These are phyloP conservation scores for Hydrotaea cyrtoneurina DNA, from an alignment of 2,888 invertebrate genomes.

Conservation along the genomic window DNA sequence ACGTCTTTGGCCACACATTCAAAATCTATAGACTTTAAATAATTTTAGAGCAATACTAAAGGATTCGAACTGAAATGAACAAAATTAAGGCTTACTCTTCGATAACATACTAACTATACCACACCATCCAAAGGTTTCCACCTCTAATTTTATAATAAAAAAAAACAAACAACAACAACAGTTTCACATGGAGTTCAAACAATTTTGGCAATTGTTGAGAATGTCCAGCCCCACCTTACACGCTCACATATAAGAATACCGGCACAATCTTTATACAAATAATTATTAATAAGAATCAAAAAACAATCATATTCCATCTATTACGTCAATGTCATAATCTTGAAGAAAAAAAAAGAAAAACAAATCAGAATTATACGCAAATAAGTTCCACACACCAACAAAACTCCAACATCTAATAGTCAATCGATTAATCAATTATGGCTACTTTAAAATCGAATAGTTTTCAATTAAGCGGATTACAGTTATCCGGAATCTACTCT, in stretches of 20 bases:
- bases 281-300: constrained; percentile 18
- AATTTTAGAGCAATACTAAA: constrained; percentile 44
- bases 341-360: background rate
- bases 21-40: constrained; percentile 42
- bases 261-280: constrained; percentile 6
- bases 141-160: background rate
- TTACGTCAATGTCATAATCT: constrained; percentile 9
- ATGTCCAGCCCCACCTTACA: too few species aligned
- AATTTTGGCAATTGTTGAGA: constrained; percentile 44
- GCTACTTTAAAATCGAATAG: too few species aligned
- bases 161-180: background rate
- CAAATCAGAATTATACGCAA: background rate
- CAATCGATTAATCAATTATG: too few species aligned
- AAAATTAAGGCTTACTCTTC: constrained; percentile 28
- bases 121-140: constrained; percentile 54
- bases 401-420: too few species aligned
- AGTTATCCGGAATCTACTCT: too few species aligned
- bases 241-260: background rate
- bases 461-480: too few species aligned
- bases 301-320: constrained; percentile 6
- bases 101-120: constrained; percentile 13
- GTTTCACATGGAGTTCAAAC: constrained; percentile 22
- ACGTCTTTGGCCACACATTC: constrained; percentile 2
- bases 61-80: constrained; percentile 20
- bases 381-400: background rate